These are phyloP conservation scores for Ammodytes dubius DNA, from an alignment of 2,113 vertebrate genomes.

Conservation along the genomic window DNA sequence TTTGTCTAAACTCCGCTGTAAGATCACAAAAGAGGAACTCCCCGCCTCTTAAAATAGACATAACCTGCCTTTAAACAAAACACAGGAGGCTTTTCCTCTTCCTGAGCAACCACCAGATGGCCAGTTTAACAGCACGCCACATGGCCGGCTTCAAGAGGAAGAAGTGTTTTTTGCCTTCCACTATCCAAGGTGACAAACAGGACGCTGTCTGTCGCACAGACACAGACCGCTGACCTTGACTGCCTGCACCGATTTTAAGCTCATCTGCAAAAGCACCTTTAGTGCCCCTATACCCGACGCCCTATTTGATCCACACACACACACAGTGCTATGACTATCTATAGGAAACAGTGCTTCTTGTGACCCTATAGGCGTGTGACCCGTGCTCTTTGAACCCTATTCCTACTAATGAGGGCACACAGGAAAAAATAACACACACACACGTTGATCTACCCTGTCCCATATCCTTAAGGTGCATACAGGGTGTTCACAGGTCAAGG, in stretches of 20 bases:
- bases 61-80: constrained; percentile 53
- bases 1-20: constrained; percentile 21
- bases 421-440: constrained; percentile 26
- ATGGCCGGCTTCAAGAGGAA: constrained; percentile 49
- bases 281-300: neutral
- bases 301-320: neutral
- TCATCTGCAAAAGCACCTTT: constrained; percentile 57
- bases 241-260: constrained; percentile 11
- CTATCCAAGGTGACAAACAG: constrained; percentile 75
- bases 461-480: constrained; percentile 1
- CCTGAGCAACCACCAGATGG: constrained; percentile 76
- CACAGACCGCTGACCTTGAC: constrained; percentile 67
- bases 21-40: constrained; percentile 68
- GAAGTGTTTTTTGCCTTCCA: constrained; percentile 18
- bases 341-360: constrained; percentile 11
- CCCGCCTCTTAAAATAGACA: constrained; percentile 72
- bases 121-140: constrained; percentile 54
- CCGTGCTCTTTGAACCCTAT: neutral
- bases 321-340: constrained; percentile 12
- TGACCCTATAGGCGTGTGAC: constrained; percentile 7
- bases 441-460: neutral
- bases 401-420: constrained; percentile 22
- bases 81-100: constrained; percentile 77
- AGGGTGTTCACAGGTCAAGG: constrained; percentile 39
- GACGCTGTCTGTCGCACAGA: constrained; percentile 59